Base-by-base conservation (phyloP, 2,888 invertebrate genomes). In the Tetragonisca angustula region DNA sequence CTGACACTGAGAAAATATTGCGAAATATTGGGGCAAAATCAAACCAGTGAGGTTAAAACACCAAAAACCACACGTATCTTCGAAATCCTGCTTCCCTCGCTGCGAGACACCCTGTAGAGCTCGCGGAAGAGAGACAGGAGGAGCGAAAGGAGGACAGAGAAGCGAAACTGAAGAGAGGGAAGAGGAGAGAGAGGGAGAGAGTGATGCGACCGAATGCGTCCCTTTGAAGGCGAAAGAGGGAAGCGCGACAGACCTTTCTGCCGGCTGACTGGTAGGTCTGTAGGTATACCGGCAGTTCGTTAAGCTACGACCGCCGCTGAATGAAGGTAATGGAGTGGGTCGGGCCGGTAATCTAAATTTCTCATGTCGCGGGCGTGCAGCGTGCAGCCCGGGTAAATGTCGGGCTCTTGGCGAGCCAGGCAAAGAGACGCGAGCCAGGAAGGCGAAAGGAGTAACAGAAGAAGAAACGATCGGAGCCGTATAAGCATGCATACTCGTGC, bases 291-390 rank as follows among this genome's bases (percentile, higher is more conserved):
- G 81, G 84, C 79, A 81, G 88, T 90, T 90, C 90, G 90, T 90
- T 90, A 91, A 87, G 86, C 85, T 86, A 83, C 79, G 82, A 77
- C 82, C 73, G 87, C 79, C 79, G 81, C 86, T 89, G 86, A 88
- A 88, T 86, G 83, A 88, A 89, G 85, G 85, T 89, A 90, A 89
- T 87, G 86, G 85, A 89, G 88, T 89, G 85, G 86, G 83, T 61
- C 65, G 84, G 78, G 77, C 71, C 68, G 84, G 88, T 89, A 91
- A 90, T 91, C 90, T 89, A 90, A 91, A 91, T 91, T 91, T 91
- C 88, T 89, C 88, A 87, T 90, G 88, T 84, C 79, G 81, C 64
- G 73, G 79, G 82, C 79, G 75, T 74, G 76, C 78, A 83, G 74
- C 78, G 80, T 72, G 75, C 67, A 75, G 69, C 54, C 68, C 36